Evolutionary conservation across 1,140 invertebrate species (phyloP), one percentile per base, ranked within the genome.

Genomic region (Aplysia californica): DNA sequence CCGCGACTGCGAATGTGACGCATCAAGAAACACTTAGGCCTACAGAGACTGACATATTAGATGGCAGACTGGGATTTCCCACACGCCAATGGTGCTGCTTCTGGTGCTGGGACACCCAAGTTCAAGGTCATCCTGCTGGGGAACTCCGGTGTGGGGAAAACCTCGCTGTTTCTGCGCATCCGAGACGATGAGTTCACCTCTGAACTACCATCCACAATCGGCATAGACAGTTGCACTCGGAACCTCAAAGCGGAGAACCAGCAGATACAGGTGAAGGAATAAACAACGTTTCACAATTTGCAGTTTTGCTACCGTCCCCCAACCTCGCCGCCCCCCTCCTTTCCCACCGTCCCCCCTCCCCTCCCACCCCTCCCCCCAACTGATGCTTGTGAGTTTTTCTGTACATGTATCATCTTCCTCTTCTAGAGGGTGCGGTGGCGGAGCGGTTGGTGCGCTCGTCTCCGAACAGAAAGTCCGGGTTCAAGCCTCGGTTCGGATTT

Each of bases 71-170:
- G n/a, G n/a, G n/a, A n/a, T n/a, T n/a, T n/a, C n/a, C n/a, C n/a
- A n/a, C n/a, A n/a, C n/a, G n/a, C n/a, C n/a, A n/a, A n/a, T n/a
- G n/a, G n/a, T n/a, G n/a, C n/a, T n/a, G n/a, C n/a, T n/a, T n/a
- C n/a, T n/a, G n/a, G n/a, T n/a, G n/a, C n/a, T n/a, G n/a, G n/a
- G n/a, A n/a, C n/a, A n/a, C n/a, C n/a, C n/a, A n/a, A n/a, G 58
- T 84, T 82, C 70, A 84, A 84, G 38, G 38, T 82, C 23, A 67
- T 84, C 29, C 66, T 84, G 0, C 64, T 84, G 0, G 83, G 83
- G 3, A 78, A 84, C 61, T 65, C 71, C n/a, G 83, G 83, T 21
- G 83, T 84, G 0, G 83, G 83, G 2, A 84, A 84, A 65, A 77
- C 83, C 0, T 77, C 83, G 0, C 5, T 83, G 21, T 84, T 84